Conservation (phyloP, 2,797 vertebrate genomes). For the Cirrhinus molitorella region DNA sequence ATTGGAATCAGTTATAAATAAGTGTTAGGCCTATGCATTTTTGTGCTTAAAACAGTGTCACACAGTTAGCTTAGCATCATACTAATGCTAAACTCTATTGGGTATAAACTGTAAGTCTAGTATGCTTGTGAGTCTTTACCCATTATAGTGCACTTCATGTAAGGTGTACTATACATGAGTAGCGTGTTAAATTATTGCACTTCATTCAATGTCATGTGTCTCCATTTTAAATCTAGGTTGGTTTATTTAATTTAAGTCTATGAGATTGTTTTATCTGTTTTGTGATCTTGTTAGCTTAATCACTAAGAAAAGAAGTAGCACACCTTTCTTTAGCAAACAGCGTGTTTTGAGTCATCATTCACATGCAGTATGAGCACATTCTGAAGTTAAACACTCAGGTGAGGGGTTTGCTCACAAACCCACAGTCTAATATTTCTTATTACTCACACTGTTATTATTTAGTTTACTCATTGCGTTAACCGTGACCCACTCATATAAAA, state of each 20-base stretch:
- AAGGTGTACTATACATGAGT: not conserved
- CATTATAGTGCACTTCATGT: not conserved
- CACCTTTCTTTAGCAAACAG: not conserved
- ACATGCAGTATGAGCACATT: not conserved
- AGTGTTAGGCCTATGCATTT: not conserved
- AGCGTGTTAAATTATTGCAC: not conserved
- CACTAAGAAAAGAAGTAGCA: not conserved
- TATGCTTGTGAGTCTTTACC: not conserved
- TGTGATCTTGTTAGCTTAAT: too few species aligned
- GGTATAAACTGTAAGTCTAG: not conserved
- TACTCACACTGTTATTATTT: constrained; percentile 7
- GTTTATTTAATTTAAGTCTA: not conserved
- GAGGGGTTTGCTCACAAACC: not conserved
- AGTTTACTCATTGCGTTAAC: constrained; percentile 45
- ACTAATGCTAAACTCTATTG: not conserved
- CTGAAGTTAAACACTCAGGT: not conserved
- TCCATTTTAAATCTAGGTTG: not conserved
- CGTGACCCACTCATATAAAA: constrained; percentile 43
- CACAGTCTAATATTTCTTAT: not conserved
- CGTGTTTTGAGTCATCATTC: not conserved
- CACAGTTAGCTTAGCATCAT: not conserved
- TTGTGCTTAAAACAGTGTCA: not conserved
- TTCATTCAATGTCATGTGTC: not conserved
- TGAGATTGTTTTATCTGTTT: not conserved
- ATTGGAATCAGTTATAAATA: not conserved